These are phyloP conservation scores for Bellardia pandia DNA, from an alignment of 2,888 invertebrate species.

Conservation along the genomic window DNA sequence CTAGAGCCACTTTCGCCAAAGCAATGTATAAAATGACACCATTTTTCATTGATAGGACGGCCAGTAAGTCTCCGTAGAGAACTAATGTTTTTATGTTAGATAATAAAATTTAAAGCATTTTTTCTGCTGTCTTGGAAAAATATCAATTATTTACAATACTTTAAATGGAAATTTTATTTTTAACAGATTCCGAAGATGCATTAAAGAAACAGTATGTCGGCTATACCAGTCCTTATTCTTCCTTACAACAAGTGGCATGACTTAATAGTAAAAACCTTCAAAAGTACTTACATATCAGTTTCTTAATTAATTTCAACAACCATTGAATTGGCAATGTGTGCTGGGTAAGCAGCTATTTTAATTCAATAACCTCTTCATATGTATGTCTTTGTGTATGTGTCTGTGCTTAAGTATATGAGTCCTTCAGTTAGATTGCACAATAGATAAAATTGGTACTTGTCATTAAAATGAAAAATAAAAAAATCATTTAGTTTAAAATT, in stretches of 20 bases:
- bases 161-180: no score
- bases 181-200: no score
- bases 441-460: slow-evolving; percentile 65
- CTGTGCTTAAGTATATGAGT: slow-evolving; percentile 17
- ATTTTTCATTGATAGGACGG: no score
- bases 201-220: no score
- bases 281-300: not conserved
- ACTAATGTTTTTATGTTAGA: no score
- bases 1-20: no score
- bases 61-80: no score
- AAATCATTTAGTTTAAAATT: slow-evolving; percentile 27
- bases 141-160: no score
- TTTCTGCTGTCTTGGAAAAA: no score
- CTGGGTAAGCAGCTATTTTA: slow-evolving; percentile 31
- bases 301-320: not conserved
- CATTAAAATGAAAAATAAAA: slow-evolving; percentile 1
- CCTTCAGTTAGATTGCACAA: slow-evolving; percentile 46
- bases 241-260: not conserved
- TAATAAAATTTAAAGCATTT: no score
- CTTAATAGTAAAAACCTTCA: not conserved
- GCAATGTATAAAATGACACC: no score
- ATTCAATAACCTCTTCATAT: slow-evolving; percentile 23
- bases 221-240: no score
- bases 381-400: not conserved
- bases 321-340: slow-evolving; percentile 1